Evolutionary conservation across 2,797 vertebrate genomes (phyloP).

Genomic region (Spatula clypeata): DNA sequence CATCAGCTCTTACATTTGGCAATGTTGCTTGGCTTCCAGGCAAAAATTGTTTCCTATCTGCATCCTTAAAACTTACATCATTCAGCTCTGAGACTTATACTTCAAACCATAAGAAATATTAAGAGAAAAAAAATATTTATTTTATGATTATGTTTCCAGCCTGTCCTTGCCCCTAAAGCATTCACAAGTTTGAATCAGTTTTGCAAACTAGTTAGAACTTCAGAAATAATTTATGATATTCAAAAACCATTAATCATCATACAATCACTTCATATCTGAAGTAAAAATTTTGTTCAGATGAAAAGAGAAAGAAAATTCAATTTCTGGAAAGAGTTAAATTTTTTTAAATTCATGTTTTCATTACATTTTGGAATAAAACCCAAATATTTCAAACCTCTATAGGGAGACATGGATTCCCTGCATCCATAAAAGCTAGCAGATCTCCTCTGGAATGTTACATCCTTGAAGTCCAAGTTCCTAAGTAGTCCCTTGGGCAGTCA

Average conservation of each 20-base stretch:
- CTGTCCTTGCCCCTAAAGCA: not conserved
- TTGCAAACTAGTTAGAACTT: not conserved
- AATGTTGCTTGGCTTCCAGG: not conserved
- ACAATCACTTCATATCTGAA: not conserved
- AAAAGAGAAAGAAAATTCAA: not conserved
- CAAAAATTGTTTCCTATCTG: not conserved
- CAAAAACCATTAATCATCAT: not conserved
- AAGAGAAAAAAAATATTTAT: not conserved
- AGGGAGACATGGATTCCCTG: not conserved
- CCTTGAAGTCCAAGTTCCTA: not conserved
- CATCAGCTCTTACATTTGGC: not conserved
- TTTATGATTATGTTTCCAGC: not conserved
- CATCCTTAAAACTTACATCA: not conserved
- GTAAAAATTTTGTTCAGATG: not conserved
- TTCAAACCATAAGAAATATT: not conserved
- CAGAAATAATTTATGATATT: not conserved
- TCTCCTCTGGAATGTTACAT: not conserved
- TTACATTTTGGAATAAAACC: not conserved
- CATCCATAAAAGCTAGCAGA: not conserved
- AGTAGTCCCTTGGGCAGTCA: not conserved
- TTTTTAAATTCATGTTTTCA: rapidly evolving
- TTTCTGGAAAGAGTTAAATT: not conserved
- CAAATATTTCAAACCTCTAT: not conserved
- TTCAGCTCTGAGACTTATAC: not conserved
- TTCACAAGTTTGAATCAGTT: not conserved